These are phyloP conservation scores for Dicranocentrus wangi DNA, from an alignment of 2,888 invertebrate species.

Conservation along the genomic window DNA sequence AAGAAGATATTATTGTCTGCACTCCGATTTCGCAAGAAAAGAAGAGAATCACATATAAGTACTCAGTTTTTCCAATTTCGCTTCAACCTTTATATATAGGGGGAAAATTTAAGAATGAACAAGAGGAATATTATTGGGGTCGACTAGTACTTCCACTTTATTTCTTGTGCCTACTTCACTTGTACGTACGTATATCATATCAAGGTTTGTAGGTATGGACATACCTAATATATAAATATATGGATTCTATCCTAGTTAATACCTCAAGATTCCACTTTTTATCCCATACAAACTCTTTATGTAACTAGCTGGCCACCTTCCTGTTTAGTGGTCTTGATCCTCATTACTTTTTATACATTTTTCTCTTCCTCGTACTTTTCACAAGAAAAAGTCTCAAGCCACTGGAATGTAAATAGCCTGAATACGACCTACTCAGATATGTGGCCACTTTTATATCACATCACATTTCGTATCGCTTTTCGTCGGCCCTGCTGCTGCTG, in stretches of 20 bases:
- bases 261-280: conserved; percentile 32
- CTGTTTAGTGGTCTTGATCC: conserved; percentile 57
- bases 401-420: conserved; percentile 52
- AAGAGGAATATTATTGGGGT: conserved; percentile 14
- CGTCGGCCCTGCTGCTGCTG: neutral
- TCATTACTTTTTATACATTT: conserved; percentile 54
- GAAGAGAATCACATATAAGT: conserved; percentile 10
- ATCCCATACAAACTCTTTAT: conserved; percentile 31
- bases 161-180: neutral
- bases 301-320: conserved; percentile 50
- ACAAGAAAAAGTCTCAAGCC: conserved; percentile 41
- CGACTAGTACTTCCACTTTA: neutral
- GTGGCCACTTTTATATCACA: conserved; percentile 44
- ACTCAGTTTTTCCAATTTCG: conserved; percentile 24
- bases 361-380: conserved; percentile 35
- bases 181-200: neutral
- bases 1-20: conserved; percentile 11
- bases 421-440: conserved; percentile 34
- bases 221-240: neutral
- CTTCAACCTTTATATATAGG: conserved; percentile 23
- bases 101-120: conserved; percentile 9
- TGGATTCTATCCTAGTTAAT: conserved; percentile 25
- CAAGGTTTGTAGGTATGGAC: too few relatives aligned
- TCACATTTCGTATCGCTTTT: conserved; percentile 16
- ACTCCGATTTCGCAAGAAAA: neutral